Conservation (phyloP, 1,140 invertebrate genomes). For the silkworm (Bombyx mori) region DNA sequence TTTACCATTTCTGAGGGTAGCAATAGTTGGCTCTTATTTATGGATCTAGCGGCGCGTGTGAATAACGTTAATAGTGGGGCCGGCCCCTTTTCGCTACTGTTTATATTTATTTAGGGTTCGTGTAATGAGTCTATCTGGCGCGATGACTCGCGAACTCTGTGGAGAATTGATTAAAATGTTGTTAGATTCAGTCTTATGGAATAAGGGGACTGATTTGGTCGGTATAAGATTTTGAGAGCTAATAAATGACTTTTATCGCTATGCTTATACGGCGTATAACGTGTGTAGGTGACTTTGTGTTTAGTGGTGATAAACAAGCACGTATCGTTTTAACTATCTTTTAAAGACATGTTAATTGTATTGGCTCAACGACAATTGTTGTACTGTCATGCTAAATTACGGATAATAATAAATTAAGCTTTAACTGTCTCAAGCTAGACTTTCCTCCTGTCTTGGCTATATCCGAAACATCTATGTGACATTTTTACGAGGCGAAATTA, state of each 20-base stretch:
- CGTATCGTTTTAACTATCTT: too few relatives aligned
- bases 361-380: too few relatives aligned
- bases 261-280: too few relatives aligned
- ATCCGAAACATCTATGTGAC: too few relatives aligned
- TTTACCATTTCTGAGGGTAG: conserved; percentile 42
- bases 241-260: conserved; percentile 50
- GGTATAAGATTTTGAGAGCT: conserved; percentile 54
- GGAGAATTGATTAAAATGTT: conserved; percentile 68
- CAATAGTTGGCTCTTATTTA: conserved; percentile 53
- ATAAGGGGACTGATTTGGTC: conserved; percentile 39
- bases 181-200: conserved; percentile 57
- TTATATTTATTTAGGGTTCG: conserved; percentile 66
- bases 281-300: too few relatives aligned
- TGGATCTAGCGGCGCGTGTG: conserved; percentile 59
- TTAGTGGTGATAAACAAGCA: too few relatives aligned
- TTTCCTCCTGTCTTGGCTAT: too few relatives aligned
- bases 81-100: conserved; percentile 55
- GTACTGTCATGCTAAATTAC: too few relatives aligned
- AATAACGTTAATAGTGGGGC: conserved; percentile 63
- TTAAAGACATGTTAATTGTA: too few relatives aligned
- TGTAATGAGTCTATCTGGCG: conserved; percentile 64
- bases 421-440: too few relatives aligned
- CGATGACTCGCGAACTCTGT: conserved; percentile 65
- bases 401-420: too few relatives aligned
- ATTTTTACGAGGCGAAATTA: too few relatives aligned